Evolutionary conservation across 2,113 vertebrate species (phyloP), one percentile per base, ranked within the genome.

Genomic region (Phylloscopus whistleri): DNA sequence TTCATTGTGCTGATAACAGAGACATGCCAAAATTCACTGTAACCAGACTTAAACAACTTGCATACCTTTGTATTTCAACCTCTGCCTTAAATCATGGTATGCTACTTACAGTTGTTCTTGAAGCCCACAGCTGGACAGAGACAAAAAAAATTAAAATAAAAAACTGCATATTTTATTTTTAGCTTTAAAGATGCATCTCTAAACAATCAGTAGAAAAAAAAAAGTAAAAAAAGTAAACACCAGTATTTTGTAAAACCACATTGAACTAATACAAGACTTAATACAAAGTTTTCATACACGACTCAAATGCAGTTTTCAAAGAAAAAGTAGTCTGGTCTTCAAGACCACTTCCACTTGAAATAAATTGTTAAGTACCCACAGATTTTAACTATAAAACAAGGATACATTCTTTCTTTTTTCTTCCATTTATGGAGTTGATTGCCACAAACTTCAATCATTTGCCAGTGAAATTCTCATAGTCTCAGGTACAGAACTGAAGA

Each of bases 221-320:
- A 58, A 85, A 84, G 91, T 63, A 89, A 97, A 92, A 92, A 92
- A 95, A 90, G 84, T 83, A 90, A 94, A 90, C 67, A 84, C 13
- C 17, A 4, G 35, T 39, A 51, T 93, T 88, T 83, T 74, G 70
- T 92, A 81, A 95, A 82, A 77, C 27, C 69, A 86, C 72, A 88
- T 6, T 51, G 53, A 94, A 94, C 87, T 91, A 89, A 76, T 37
- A 80, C 27, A 86, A 77, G 66, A 90, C 87, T 70, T 64, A 39
- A 74, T 64, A 88, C 21, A 75, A 96, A 77, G 62, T 93, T 94
- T 73, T 41, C 46, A 92, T 78, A 63, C 12, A 85, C 19, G 4
- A 87, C 33, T 83, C 66, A 94, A 80, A 94, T 28, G 35, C 37
- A 63, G 79, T 73, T 89, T 58, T 35, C 67, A 86, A 72, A 73